A percentile compares a stretch with the other conserved stretches of the same genome.
These are phyloP conservation scores for Rallus crepitans DNA, from an alignment of 2,797 vertebrate genomes.

Conservation along the genomic window DNA sequence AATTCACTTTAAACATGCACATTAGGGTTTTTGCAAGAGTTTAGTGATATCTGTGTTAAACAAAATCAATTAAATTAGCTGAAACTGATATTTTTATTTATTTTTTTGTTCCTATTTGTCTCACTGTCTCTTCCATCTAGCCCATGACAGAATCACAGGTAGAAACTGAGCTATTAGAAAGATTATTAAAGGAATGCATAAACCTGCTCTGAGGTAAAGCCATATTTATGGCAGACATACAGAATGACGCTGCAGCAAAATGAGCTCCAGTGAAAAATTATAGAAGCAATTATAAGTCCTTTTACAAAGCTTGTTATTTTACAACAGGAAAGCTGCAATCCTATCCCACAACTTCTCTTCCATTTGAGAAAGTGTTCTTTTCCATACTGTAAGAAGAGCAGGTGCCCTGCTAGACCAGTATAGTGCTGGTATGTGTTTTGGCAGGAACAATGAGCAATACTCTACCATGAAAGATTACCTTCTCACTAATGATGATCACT, in stretches of 20 bases:
- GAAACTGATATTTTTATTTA: not conserved
- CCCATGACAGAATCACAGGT: not conserved
- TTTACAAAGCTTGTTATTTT: not conserved
- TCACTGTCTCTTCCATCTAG: not conserved
- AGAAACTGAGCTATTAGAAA: not conserved
- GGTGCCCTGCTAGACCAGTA: not conserved
- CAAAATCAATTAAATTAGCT: not conserved
- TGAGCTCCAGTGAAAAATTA: not conserved
- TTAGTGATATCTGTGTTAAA: not conserved
- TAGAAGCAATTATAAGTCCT: not conserved
- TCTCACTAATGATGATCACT: slow-evolving; percentile 47
- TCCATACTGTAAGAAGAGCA: not conserved
- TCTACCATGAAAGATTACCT: slow-evolving; percentile 43
- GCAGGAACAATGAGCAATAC: slow-evolving; percentile 2
- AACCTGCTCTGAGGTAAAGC: not conserved
- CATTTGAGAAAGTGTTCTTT: not conserved
- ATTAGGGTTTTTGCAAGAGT: not conserved
- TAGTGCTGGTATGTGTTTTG: not conserved
- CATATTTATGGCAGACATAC: rapidly evolving
- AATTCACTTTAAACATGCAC: not conserved
- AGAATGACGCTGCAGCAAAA: not conserved
- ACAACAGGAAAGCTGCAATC: not conserved
- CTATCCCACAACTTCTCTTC: not conserved
- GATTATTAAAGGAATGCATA: not conserved
- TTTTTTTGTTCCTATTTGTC: not conserved